Percentiles rank a stretch among this genome's conserved stretches.
Conservation (phyloP, 2,797 vertebrate species). For the Vultur gryphus region DNA sequence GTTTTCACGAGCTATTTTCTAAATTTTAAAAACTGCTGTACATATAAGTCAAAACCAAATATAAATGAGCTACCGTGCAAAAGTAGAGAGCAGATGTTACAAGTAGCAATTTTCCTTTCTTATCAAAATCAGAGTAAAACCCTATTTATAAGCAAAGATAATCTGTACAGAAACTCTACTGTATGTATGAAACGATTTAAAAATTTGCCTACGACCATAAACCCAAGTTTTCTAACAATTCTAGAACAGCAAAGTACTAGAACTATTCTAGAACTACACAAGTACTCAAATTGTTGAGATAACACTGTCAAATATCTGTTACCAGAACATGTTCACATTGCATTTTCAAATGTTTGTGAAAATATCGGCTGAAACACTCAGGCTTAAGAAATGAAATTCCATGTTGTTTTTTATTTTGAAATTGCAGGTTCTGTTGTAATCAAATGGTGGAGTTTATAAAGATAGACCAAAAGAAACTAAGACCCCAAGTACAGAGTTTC, state of each 20-base stretch:
- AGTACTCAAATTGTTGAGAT: not conserved
- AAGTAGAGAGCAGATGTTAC: not conserved
- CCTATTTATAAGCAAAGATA: not conserved
- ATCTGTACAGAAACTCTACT: not conserved
- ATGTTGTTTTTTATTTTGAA: not conserved
- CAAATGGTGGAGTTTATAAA: not conserved
- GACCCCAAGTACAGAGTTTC: not conserved
- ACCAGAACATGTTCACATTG: not conserved
- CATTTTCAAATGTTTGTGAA: not conserved
- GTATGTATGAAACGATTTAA: not conserved
- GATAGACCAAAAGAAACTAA: not conserved
- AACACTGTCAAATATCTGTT: not conserved
- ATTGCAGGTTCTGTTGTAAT: not conserved
- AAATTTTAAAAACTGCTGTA: not conserved
- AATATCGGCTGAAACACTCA: not conserved
- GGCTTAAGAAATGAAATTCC: not conserved
- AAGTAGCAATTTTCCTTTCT: not conserved
- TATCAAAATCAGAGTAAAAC: not conserved
- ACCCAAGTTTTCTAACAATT: not conserved
- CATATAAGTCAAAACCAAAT: not conserved
- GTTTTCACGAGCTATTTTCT: not conserved
- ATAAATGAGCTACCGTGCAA: not conserved
- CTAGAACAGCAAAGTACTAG: not conserved
- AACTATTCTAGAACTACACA: not conserved
- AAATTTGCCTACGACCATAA: not conserved